Base-by-base conservation (phyloP, 2,797 vertebrate species). In the Darevskia nairensis region DNA sequence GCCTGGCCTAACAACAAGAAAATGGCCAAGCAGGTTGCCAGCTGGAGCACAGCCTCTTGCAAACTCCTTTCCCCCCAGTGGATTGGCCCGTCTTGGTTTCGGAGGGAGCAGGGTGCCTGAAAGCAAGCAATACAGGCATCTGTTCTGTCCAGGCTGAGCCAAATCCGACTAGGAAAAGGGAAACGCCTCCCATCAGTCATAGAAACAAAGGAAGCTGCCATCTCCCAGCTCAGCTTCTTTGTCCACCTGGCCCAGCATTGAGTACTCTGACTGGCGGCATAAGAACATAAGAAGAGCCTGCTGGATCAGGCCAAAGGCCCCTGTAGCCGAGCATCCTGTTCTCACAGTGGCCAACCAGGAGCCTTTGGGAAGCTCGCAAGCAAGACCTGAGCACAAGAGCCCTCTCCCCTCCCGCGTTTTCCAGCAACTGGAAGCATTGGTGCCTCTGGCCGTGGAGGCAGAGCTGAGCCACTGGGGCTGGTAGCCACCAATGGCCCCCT, bases 61-160 rank as follows among this genome's bases (percentile, higher is more conserved):
- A 23, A 55, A 9, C 50, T 19, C 77, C 11, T 3, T 3, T 1
- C 9, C 15, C 17, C 78, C 55, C 9, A 5, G 11, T 44, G 41
- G 29, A 1, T n/a, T 11, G 3, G 7, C 1, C 0, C 13, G 4
- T n/a, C 44, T 1, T 55, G 13, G 4, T n/a, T 80, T 8, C 2
- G 25, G 55, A 35, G 23, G 79, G 3, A 55, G 27, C 2, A 25
- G 50, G 50, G 41, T 1, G 9, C 19, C 1, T 19, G 35, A 25
- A 75, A 75, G 21, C 74, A 2, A 50, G 75, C 41, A 13, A 11
- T 2, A 2, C 4, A 27, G 75, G 21, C 4, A 11, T 11, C 21
- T 13, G 41, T 27, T 29, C 41, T 77, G 75, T 15, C 41, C 23
- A 2, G 32, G 44, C 13, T 46, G 41, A 46, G 44, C 44, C 75